These are phyloP conservation scores for Bucorvus abyssinicus DNA, from an alignment of 2,797 vertebrate genomes.

Conservation along the genomic window DNA sequence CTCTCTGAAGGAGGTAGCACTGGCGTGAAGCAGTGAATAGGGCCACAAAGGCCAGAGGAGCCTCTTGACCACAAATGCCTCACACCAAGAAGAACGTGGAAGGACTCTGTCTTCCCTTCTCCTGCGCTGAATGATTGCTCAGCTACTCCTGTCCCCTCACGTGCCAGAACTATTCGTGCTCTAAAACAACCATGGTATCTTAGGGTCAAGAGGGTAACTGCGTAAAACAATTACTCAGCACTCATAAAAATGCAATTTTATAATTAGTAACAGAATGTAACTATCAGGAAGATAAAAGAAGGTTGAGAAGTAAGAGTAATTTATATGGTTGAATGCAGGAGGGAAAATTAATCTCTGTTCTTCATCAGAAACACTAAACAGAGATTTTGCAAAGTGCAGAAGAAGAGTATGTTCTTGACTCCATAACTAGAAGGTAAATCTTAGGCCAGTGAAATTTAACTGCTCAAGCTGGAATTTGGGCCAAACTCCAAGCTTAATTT, in stretches of 20 bases:
- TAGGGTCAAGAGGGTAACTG: neutral
- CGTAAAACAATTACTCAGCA: neutral
- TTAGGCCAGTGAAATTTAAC: neutral
- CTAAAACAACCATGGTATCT: fast-evolving
- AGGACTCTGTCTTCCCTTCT: neutral
- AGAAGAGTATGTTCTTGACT: neutral
- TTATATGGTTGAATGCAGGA: neutral
- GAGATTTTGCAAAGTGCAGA: neutral
- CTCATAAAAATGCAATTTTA: neutral
- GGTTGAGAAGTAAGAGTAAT: neutral
- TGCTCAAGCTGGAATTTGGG: neutral
- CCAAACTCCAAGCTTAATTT: neutral
- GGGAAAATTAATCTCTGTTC: neutral
- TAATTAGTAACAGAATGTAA: neutral
- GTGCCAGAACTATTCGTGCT: neutral
- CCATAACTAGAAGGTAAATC: neutral
- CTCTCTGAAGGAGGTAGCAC: neutral
- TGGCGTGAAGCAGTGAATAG: neutral
- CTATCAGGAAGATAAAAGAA: neutral
- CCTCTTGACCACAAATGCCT: neutral
- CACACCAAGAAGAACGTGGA: neutral
- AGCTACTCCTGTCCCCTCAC: fast-evolving
- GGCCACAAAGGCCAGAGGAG: neutral
- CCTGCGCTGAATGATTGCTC: neutral
- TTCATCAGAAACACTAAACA: neutral